Base-by-base conservation (phyloP, 2,113 vertebrate genomes). In the Perognathus longimembris region DNA sequence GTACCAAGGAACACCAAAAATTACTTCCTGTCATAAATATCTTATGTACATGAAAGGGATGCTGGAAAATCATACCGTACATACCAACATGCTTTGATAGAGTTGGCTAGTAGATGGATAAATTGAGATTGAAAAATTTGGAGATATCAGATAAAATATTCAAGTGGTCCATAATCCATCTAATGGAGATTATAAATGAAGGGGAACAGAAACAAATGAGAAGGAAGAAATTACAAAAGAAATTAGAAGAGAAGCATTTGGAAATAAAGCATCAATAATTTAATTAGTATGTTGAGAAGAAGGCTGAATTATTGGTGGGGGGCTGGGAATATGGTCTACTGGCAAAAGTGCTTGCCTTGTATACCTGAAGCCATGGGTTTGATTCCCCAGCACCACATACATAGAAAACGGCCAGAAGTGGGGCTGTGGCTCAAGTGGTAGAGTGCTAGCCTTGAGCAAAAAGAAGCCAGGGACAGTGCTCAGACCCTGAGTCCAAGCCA, bases 191-290 rank as follows among this genome's bases (percentile, higher is more conserved):
- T 76, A 22, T 50, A 67, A 92, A 38, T 86, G 50, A 38, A 81
- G 10, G 92, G 24, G 18, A 38, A 79, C 18, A 66, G 45, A 66
- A 61, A 75, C 71, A 90, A 90, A 34, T 82, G 85, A 89, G 74
- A 42, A 6, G 63, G 86, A 54, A 17, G 38, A 82, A 57, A 76
- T 54, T 22, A 32, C 21, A 6, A 61, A 79, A 88, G 74, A 70
- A 54, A 80, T 69, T 54, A 73, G 21, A 91, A 88, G 12, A 80
- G 7, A 86, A 63, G 30, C 63, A 7, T 61, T 92, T 70, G 67
- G 57, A 83, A 78, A 64, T 78, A 36, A 85, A 88, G 83, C 92
- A 80, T 45, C 45, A n/a, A 17, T 89, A 63, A 67, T 59, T 71
- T 30, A 90, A 64, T 32, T 88, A 30, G 24, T 17, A 40, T 75